phyloP scores from a whole-genome alignment of 2,888 invertebrate genomes.

The Schizaphis graminum region DNA sequence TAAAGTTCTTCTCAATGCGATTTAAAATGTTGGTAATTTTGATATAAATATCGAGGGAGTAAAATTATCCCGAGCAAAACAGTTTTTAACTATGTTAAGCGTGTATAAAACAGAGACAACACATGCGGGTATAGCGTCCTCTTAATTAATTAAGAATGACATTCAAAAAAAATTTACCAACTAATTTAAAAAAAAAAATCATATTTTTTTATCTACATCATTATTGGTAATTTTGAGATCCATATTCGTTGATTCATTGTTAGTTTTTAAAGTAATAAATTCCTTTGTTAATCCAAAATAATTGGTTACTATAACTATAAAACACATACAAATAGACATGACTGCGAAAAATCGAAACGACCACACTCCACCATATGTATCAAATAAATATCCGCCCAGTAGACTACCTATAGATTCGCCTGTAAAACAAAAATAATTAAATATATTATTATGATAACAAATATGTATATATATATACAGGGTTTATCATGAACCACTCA shows the following conservation, averaged over 20 bases:
- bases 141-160: neutral
- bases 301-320: neutral
- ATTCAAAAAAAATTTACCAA: neutral
- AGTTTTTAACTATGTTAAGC: no score
- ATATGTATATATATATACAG: no score
- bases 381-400: slow-evolving; percentile 75
- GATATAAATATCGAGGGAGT: no score
- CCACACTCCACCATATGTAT: slow-evolving; percentile 31
- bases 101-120: no score
- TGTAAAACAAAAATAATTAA: slow-evolving; percentile 68
- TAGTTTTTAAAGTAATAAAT: neutral
- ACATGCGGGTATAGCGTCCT: no score
- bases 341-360: slow-evolving; percentile 43
- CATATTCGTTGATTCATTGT: neutral
- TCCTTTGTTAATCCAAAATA: slow-evolving; percentile 7
- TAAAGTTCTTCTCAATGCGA: no score
- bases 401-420: slow-evolving; percentile 85
- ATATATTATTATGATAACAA: neutral
- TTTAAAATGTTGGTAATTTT: no score
- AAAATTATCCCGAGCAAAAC: no score
- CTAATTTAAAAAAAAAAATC: neutral
- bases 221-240: neutral
- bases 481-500: no score
- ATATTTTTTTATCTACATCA: neutral
- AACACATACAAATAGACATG: neutral